Conservation (phyloP, 2,797 vertebrate species). For the Eleutherodactylus coqui region DNA sequence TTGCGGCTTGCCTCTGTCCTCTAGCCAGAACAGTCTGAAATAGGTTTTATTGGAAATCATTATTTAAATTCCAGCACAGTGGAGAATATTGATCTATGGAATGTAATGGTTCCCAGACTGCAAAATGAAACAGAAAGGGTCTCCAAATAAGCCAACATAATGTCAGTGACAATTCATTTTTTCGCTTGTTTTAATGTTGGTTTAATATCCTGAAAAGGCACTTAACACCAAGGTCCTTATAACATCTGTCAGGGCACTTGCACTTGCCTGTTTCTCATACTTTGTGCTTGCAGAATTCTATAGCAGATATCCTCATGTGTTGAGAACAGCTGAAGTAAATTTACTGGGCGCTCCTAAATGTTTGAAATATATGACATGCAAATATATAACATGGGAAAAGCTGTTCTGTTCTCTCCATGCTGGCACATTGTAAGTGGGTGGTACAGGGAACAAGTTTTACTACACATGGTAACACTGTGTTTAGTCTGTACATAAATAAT, state of each 20-base stretch:
- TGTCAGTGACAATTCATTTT: constrained; percentile 81
- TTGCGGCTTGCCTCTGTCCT: constrained; percentile 75
- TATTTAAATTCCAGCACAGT: constrained; percentile 77
- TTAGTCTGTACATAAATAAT: not conserved
- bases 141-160: constrained; percentile 72
- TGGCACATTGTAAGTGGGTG: not conserved
- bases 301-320: constrained; percentile 62
- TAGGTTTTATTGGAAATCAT: constrained; percentile 83
- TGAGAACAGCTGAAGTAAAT: constrained; percentile 75
- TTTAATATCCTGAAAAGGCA: constrained; percentile 82
- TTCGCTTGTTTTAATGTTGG: constrained; percentile 76
- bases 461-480: not conserved
- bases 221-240: constrained; percentile 75
- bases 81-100: constrained; percentile 75
- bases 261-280: constrained; percentile 69
- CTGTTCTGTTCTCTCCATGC: constrained; percentile 3
- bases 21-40: constrained; percentile 72
- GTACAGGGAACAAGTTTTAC: not conserved
- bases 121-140: constrained; percentile 72
- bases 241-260: constrained; percentile 74
- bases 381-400: constrained; percentile 73
- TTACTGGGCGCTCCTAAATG: constrained; percentile 74
- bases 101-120: constrained; percentile 80
- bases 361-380: constrained; percentile 75
- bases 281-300: constrained; percentile 65